These are phyloP conservation scores for Sander vitreus DNA, from an alignment of 2,113 vertebrate genomes.

Conservation along the genomic window DNA sequence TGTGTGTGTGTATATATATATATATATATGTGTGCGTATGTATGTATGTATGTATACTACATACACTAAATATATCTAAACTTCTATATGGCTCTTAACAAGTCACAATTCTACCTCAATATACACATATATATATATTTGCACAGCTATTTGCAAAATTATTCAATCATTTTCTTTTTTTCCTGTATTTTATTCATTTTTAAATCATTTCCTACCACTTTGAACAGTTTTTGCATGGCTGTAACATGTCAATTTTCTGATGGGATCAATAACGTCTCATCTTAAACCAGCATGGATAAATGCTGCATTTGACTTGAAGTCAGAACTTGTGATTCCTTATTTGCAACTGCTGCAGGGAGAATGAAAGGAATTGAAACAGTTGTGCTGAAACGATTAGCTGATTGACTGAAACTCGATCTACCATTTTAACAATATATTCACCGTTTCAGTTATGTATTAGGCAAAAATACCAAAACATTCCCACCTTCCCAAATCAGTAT, in stretches of 20 bases:
- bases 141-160: too few relatives aligned
- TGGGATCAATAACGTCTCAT: background rate
- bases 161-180: background rate
- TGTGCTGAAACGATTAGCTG: background rate
- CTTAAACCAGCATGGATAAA: background rate
- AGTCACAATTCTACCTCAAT: too few relatives aligned
- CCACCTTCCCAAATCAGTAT: background rate
- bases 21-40: too few relatives aligned
- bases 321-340: background rate
- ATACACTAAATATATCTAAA: too few relatives aligned
- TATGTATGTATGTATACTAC: too few relatives aligned
- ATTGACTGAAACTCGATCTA: background rate
- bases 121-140: too few relatives aligned
- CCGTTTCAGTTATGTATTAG: background rate
- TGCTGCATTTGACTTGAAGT: background rate
- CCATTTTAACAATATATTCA: background rate
- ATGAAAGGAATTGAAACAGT: background rate
- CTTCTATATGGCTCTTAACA: too few relatives aligned
- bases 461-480: background rate
- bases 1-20: too few relatives aligned
- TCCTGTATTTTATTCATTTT: too few relatives aligned
- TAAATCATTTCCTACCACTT: background rate
- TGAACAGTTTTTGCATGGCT: too few relatives aligned
- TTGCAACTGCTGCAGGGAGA: background rate
- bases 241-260: background rate